These are phyloP conservation scores for Globodera ellingtonae DNA, from an alignment of 1,140 invertebrate genomes.

Conservation along the genomic window DNA sequence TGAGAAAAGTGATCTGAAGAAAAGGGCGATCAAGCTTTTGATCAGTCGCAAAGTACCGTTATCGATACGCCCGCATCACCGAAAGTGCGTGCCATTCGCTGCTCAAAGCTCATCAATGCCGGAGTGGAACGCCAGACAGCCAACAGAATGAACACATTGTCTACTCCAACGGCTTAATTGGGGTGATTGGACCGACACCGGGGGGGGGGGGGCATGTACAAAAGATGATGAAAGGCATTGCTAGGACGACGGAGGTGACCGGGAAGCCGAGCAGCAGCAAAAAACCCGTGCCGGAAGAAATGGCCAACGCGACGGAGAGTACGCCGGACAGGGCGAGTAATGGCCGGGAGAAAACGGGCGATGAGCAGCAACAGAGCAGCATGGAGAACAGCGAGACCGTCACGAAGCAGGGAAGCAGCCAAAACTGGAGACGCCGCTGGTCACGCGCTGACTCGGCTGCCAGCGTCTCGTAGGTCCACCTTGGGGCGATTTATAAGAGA, in stretches of 20 bases:
- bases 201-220: conserved; percentile 70
- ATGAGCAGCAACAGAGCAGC: conserved; percentile 64
- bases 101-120: conserved; percentile 77
- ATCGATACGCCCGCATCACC: conserved; percentile 93
- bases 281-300: conserved; percentile 54
- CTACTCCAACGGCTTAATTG: conserved; percentile 63
- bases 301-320: conserved; percentile 77
- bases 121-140: conserved; percentile 86
- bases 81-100: conserved; percentile 78
- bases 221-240: conserved; percentile 88
- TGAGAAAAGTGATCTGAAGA: conserved; percentile 83
- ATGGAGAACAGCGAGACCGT: conserved; percentile 59
- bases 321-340: conserved; percentile 88
- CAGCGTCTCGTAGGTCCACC: conserved; percentile 64
- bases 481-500: conserved; percentile 51
- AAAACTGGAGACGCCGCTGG: conserved; percentile 53
- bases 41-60: conserved; percentile 68
- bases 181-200: background rate
- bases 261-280: conserved; percentile 53
- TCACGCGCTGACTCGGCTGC: conserved; percentile 61
- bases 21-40: background rate
- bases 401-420: conserved; percentile 58
- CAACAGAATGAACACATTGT: conserved; percentile 71
- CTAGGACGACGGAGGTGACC: conserved; percentile 61
- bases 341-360: conserved; percentile 85